Base-by-base conservation (phyloP, 2,888 invertebrate genomes). In the Orgyia antiqua region DNA sequence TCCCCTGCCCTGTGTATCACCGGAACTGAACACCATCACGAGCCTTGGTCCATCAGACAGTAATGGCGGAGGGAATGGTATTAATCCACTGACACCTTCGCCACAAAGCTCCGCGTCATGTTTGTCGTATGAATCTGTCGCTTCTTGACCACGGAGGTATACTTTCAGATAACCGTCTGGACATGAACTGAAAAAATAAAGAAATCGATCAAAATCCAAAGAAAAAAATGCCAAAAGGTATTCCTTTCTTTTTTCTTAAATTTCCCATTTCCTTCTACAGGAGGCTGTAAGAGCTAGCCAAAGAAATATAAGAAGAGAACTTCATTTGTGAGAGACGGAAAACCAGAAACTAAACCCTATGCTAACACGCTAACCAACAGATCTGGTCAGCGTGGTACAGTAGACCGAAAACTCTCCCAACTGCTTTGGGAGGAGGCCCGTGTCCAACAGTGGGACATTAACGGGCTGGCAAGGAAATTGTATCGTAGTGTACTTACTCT, bases 41-140 rank as follows among this genome's bases (percentile, higher is more conserved):
- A 98, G 90, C 29, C 97, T 89, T 2, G 98, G 97, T 1, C 97
- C 97, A 70, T 96, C 95, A 30, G 97, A 97, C 39, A 94, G 90
- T 40, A 97, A 91, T 21, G 92, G 89, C 31, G 91, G 89, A n/a
- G 96, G 95, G 63, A 92, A 90, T 33, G 88, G 88, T 1, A 67
- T 64, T 8, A 51, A 45, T 3, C 61, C 71, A 0, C 42, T 40
- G 2, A 51, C 89, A 17, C 70, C 68, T 53, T 92, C 91, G 8
- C 98, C 98, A 72, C 98, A 98, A 65, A 97, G 89, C 73, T 96
- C 96, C 57, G 95, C 92, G 75, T 97, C 97, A 69, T 95, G 96
- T 79, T 96, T 96, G 71, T 97, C 96, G 68, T 95, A 96, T 21
- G 95, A 94, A 73, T 96, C 96, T 30, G 94, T 94, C 18, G 94